Base-by-base conservation (phyloP, 1,140 invertebrate genomes). In the Diachasma alloeum region DNA sequence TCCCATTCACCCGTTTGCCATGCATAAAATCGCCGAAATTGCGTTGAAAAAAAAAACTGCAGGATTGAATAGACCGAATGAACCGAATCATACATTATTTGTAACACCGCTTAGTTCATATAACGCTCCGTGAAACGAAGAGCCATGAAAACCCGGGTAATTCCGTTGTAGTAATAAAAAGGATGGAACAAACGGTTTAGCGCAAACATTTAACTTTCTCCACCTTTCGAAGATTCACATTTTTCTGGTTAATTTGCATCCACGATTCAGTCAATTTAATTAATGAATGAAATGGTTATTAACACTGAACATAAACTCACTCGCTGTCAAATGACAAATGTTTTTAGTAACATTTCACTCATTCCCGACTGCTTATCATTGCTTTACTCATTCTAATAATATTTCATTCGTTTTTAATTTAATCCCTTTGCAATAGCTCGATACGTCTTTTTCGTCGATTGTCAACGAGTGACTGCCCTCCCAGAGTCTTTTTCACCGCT, bases 251-350 rank as follows among this genome's bases (percentile, higher is more conserved):
- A 53, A n/a, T 17, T 53, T 4, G 9, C 13, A 17, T 53, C 15
- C 2, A 53, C 15, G 15, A 53, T 53, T 53, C 17, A 15, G 39
- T 42, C n/a, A 17, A 17, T 4, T 19, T n/a, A 53, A 17, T 42
- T 42, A 53, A 19, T 53, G 44, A 73, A 68, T 71, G 44, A 46
- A 74, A 59, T 72, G 56, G 63, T 74, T 44, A 76, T 46, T 66
- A 63, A 44, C 26, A 17, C 70, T n/a, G 17, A 37, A 48, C 48
- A 59, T 39, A 56, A 44, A 73, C 24, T 53, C 76, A 77, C 76
- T 77, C 15, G 2, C 17, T 53, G 76, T 77, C 76, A 77, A 74
- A 67, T 73, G 70, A 77, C 76, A 77, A 77, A 36, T 17, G 36
- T 19, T 31, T 67, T 48, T 19, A 5, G 48, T 36, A 26, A 66